Evolutionary conservation across 2,113 vertebrate genomes (phyloP).

Genomic region (Pterophyllum scalare): DNA sequence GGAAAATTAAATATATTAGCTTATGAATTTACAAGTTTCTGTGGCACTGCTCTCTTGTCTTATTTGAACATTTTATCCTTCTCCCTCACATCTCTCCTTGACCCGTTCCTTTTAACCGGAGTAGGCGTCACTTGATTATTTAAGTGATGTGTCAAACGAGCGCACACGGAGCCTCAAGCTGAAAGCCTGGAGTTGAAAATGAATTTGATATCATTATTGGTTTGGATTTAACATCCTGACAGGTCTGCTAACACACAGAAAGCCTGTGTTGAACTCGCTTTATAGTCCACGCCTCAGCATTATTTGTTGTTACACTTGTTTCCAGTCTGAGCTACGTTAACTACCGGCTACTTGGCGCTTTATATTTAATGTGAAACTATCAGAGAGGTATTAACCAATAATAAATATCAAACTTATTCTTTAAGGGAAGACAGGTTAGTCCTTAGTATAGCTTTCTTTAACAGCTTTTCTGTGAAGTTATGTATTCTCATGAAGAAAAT

Average conservation of each 20-base stretch:
- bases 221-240: not conserved
- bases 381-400: accelerated
- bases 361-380: not conserved
- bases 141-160: not conserved
- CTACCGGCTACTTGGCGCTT: not conserved
- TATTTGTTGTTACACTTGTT: accelerated
- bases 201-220: not conserved
- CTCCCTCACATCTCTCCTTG: not conserved
- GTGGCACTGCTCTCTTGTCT: not conserved
- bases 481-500: not conserved
- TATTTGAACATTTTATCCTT: not conserved
- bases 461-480: no score
- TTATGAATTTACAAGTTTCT: not conserved
- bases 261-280: not conserved
- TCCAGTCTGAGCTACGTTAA: not conserved
- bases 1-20: not conserved
- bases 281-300: not conserved
- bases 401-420: not conserved
- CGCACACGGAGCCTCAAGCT: not conserved
- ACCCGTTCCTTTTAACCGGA: not conserved
- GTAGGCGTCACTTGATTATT: not conserved
- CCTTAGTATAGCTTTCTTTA: no score
- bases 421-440: not conserved
- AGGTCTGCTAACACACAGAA: not conserved
- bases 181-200: not conserved